phyloP scores from a whole-genome alignment of 2,888 invertebrate species.

The Lissonota sp. region DNA sequence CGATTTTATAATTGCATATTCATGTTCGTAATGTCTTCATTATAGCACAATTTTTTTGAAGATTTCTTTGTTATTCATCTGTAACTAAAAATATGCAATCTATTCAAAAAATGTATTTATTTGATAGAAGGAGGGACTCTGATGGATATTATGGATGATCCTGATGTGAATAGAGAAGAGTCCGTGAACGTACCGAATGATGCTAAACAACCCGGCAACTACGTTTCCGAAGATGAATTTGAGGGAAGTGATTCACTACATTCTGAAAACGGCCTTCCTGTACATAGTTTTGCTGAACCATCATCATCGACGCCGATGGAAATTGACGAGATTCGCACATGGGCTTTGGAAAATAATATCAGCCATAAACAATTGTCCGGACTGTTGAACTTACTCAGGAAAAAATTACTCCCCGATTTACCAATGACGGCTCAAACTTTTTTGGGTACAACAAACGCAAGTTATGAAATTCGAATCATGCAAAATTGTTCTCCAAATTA shows the following conservation, averaged over 20 bases:
- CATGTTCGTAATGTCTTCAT: too few species aligned
- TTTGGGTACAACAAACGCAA: conserved; percentile 44
- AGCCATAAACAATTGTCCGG: conserved; percentile 4
- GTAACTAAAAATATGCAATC: conserved; percentile 18
- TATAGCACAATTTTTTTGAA: not conserved
- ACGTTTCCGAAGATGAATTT: conserved; percentile 6
- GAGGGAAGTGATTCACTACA: not conserved
- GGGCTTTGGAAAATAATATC: not conserved
- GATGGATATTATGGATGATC: not conserved
- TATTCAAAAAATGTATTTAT: conserved; percentile 8
- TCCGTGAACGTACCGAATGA: conserved; percentile 3
- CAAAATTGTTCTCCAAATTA: conserved; percentile 7
- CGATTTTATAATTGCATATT: too few species aligned
- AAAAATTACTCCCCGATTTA: conserved; percentile 31
- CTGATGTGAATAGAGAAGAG: not conserved
- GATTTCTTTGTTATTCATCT: not conserved
- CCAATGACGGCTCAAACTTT: conserved; percentile 51
- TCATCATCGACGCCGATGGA: not conserved
- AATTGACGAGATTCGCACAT: conserved; percentile 15
- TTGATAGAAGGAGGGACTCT: not conserved
- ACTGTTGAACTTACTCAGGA: conserved; percentile 2
- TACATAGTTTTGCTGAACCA: conserved; percentile 1
- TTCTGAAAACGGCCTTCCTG: not conserved
- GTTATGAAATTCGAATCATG: conserved; percentile 52
- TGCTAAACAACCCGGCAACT: conserved; percentile 4